phyloP scores from a whole-genome alignment of 2,888 invertebrate species.

The Drosophila birchii region DNA sequence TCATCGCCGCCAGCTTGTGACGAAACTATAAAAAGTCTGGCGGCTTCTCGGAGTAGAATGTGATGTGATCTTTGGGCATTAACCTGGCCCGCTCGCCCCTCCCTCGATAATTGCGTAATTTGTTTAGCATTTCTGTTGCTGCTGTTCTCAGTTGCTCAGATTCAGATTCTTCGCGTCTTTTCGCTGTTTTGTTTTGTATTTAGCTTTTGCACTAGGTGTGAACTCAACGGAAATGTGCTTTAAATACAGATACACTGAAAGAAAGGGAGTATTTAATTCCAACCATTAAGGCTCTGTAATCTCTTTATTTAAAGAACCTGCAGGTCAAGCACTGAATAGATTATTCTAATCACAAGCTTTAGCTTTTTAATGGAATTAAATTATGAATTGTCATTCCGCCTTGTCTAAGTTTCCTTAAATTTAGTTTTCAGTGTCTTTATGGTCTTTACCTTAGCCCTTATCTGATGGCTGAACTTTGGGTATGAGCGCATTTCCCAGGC shows the following conservation, averaged over 20 bases:
- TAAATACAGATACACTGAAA: conserved; percentile 23
- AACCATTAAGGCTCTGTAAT: background rate
- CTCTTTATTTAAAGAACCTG: too few relatives aligned
- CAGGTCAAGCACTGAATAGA: background rate
- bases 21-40: conserved; percentile 41
- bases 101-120: conserved; percentile 61
- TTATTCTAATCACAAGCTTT: background rate
- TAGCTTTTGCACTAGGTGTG: conserved; percentile 42
- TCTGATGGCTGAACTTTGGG: conserved; percentile 28
- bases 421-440: background rate
- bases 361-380: background rate
- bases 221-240: conserved; percentile 50
- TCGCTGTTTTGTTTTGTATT: conserved; percentile 25
- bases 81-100: conserved; percentile 19
- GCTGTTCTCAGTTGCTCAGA: conserved; percentile 11
- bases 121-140: conserved; percentile 44
- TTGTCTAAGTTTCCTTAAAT: background rate
- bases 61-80: conserved; percentile 45
- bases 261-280: background rate
- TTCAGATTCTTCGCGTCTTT: conserved; percentile 47
- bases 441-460: conserved; percentile 16
- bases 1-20: conserved; percentile 32
- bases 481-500: conserved; percentile 18
- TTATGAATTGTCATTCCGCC: background rate
- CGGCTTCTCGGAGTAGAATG: conserved; percentile 27